Evolutionary conservation across 2,888 invertebrate species (phyloP), one percentile per base, ranked within the genome.

Genomic region (Eumerus sabulonum): DNA sequence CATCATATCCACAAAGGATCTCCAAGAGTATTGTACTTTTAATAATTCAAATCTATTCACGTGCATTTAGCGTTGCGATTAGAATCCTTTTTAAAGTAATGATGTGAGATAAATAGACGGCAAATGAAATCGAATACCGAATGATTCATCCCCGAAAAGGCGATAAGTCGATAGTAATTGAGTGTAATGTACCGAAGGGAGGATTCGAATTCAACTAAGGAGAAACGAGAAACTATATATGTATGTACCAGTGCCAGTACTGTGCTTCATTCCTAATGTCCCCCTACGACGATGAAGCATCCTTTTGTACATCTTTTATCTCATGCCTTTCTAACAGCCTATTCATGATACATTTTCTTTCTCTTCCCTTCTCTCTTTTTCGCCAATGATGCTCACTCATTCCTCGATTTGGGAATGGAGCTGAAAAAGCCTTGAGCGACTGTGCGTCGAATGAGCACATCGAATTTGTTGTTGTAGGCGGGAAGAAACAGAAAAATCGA

Each of bases 81-180:
- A 47, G 42, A 56, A 53, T 12, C 62, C 51, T 11, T 35, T 56
- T 62, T 27, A 18, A 48, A 16, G 50, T 63, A 63, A 71, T 38
- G 62, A 56, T 42, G 62, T 56, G 70, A 56, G 54, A 71, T 71
- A 63, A 40, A 56, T 35, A 48, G 14, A 36, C 40, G 16, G 54
- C 50, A 63, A 50, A 56, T 51, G 19, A 71, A 71, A 76, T 60
- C 59, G 36, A 76, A 71, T 71, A 27, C 57, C 59, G 18, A 67
- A 62, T 77, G 71, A 66, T 62, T 77, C 71, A 77, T 67, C 45
- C 66, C 36, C 47, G 12, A 48, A 54, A 62, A 57, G 54, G 44
- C 66, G 60, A 73, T 66, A 73, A 73, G 73, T 73, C 73, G 73
- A 73, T 73, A 73, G 66, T 67, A 67, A 73, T 73, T 73, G 60